These are phyloP conservation scores for Acanthiza pusilla DNA, from an alignment of 2,797 vertebrate genomes.

Conservation along the genomic window DNA sequence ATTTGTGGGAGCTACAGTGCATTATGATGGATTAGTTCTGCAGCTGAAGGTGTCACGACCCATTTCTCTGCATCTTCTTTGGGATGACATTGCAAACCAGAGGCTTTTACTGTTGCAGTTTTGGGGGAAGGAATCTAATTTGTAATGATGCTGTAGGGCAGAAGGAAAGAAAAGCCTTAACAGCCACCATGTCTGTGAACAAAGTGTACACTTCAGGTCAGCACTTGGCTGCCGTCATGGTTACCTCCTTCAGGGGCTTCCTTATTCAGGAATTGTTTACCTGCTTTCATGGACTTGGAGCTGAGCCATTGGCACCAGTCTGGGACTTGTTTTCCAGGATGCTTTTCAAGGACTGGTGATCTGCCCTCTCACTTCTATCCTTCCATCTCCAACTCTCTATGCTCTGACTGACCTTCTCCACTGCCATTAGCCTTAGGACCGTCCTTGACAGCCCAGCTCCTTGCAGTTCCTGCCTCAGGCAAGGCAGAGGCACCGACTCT, in stretches of 20 bases:
- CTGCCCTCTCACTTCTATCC: neutral
- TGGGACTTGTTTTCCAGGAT: neutral
- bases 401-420: neutral
- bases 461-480: neutral
- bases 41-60: neutral
- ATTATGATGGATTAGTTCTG: constrained; percentile 27
- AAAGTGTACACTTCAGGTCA: neutral
- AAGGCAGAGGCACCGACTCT: neutral
- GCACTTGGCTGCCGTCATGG: neutral
- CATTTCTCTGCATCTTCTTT: constrained; percentile 34
- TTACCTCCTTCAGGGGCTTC: neutral
- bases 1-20: neutral
- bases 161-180: constrained; percentile 11
- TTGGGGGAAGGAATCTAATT: neutral
- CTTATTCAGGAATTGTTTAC: neutral
- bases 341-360: neutral
- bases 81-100: neutral
- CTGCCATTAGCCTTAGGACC: neutral
- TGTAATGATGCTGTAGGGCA: neutral
- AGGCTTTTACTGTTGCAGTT: neutral
- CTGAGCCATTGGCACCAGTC: neutral
- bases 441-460: neutral
- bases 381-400: neutral
- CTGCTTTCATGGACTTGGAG: neutral
- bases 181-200: neutral